Evolutionary conservation across 2,797 vertebrate genomes (phyloP).

Genomic region (Sebastes matsubarae): DNA sequence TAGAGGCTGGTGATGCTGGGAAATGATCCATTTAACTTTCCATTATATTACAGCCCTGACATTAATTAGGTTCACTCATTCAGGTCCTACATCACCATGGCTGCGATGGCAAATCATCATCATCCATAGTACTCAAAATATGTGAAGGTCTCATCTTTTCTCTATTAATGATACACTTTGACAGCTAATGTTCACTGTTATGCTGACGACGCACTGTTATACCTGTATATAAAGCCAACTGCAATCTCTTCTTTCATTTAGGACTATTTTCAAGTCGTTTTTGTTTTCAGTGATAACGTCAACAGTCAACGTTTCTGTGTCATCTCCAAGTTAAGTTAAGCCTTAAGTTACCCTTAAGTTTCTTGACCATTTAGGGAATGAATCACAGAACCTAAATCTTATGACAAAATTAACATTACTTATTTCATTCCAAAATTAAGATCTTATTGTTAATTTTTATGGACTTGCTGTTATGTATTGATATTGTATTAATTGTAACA

Average conservation of each 20-base stretch:
- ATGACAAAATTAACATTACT: not conserved
- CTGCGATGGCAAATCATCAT: not conserved
- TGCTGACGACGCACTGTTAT: not conserved
- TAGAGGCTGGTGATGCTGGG: not conserved
- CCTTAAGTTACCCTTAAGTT: not conserved
- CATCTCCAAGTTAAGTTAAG: not conserved
- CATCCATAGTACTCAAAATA: not conserved
- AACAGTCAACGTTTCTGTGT: not conserved
- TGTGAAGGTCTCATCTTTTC: not conserved
- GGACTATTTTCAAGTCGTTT: not conserved
- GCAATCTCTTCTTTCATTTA: not conserved
- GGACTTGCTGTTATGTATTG: not conserved
- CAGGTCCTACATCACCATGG: not conserved
- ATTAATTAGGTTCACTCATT: not conserved
- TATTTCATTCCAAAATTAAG: not conserved
- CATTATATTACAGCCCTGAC: not conserved
- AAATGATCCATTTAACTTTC: slow-evolving; percentile 18
- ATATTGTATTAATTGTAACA: not conserved
- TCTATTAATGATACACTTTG: not conserved
- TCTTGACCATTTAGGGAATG: not conserved
- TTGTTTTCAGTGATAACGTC: not conserved
- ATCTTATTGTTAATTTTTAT: not conserved
- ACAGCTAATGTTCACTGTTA: not conserved
- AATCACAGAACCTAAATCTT: not conserved
- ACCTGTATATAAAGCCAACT: not conserved